These are phyloP conservation scores for Cloeon dipterum DNA, from an alignment of 2,888 invertebrate genomes.

Conservation along the genomic window DNA sequence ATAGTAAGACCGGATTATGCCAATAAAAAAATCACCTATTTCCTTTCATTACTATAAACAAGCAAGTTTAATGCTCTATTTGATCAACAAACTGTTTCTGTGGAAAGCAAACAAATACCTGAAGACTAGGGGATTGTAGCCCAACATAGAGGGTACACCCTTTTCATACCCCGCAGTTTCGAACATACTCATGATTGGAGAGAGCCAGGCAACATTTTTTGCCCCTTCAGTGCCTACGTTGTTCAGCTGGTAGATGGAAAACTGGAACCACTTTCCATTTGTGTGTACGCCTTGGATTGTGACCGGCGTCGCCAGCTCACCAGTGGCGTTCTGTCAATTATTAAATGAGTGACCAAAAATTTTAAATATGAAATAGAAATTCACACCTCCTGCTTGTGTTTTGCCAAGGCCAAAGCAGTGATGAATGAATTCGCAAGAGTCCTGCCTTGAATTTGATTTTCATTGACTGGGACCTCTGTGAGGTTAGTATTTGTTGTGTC, in stretches of 20 bases:
- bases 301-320: constrained; percentile 48
- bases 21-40: neutral
- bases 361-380: neutral
- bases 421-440: constrained; percentile 51
- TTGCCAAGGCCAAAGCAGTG: constrained; percentile 53
- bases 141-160: constrained; percentile 39
- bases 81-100: constrained; percentile 9
- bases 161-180: constrained; percentile 34
- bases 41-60: neutral
- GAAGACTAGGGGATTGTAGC: constrained; percentile 59
- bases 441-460: constrained; percentile 40
- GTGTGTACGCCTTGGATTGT: constrained; percentile 64
- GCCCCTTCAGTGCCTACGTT: constrained; percentile 34
- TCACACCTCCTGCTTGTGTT: constrained; percentile 44
- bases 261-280: constrained; percentile 53
- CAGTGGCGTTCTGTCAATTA: constrained; percentile 28
- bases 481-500: constrained; percentile 37
- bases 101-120: constrained; percentile 59
- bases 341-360: neutral
- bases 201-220: constrained; percentile 64
- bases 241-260: constrained; percentile 65
- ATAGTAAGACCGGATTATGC: neutral
- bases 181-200: constrained; percentile 37
- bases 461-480: constrained; percentile 39
- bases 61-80: neutral